A percentile compares a stretch with the other conserved stretches of the same genome.
Conservation (phyloP, 2,888 invertebrate genomes). For the Dicycla oo region DNA sequence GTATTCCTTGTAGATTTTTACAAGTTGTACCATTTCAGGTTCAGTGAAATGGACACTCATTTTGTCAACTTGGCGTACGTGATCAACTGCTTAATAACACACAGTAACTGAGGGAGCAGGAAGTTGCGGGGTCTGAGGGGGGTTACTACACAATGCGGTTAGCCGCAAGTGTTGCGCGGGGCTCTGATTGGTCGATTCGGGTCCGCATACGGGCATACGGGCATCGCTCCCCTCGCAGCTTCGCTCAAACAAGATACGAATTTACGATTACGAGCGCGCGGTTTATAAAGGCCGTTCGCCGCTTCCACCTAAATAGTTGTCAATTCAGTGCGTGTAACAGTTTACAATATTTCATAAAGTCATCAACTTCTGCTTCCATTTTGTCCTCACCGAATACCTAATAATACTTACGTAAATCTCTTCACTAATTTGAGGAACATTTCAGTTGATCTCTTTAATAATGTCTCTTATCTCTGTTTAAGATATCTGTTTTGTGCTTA, state of each 20-base stretch:
- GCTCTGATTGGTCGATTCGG: conserved; percentile 41
- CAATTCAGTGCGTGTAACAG: background rate
- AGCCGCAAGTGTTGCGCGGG: conserved; percentile 31
- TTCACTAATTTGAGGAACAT: no score
- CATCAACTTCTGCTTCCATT: background rate
- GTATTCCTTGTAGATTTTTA: conserved; percentile 54
- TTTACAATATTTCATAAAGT: background rate
- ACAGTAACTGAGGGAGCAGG: conserved; percentile 22
- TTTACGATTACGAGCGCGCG: background rate
- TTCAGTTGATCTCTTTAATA: no score
- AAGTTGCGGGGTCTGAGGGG: conserved; percentile 12
- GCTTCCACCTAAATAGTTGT: background rate
- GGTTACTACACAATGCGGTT: conserved; percentile 35
- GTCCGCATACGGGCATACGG: conserved; percentile 56
- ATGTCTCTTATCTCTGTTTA: no score
- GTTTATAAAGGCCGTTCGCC: background rate
- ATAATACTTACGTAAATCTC: background rate
- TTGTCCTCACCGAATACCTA: background rate
- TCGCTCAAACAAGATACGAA: background rate
- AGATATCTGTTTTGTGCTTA: no score
- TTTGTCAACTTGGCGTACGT: conserved; percentile 21
- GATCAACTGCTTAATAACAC: conserved; percentile 4
- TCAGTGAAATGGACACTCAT: conserved; percentile 58
- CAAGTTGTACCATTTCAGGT: conserved; percentile 56
- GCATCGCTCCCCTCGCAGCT: conserved; percentile 35